phyloP scores from a whole-genome alignment of 2,113 vertebrate genomes.

The Brachyhypopomus occidentalis region DNA sequence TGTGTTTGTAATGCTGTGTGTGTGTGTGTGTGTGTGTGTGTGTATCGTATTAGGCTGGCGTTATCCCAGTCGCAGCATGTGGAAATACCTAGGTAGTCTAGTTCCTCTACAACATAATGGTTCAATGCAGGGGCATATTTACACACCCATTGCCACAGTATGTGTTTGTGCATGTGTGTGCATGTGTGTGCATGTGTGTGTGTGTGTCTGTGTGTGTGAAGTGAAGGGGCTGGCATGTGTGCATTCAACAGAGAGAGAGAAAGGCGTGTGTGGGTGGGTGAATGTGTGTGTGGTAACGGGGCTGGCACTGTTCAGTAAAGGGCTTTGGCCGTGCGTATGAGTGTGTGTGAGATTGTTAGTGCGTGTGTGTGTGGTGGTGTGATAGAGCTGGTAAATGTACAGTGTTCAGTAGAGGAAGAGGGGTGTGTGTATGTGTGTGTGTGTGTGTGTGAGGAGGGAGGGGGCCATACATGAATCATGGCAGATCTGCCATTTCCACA shows the following conservation, averaged over 20 bases:
- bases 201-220: neutral
- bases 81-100: neutral
- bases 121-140: neutral
- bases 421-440: slow-evolving; percentile 1
- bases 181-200: neutral
- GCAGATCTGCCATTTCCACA: slow-evolving; percentile 22
- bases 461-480: too few species aligned
- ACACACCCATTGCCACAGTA: slow-evolving; percentile 5
- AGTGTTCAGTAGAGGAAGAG: too few species aligned
- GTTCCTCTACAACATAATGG: slow-evolving; percentile 23
- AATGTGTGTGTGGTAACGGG: too few species aligned
- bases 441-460: neutral
- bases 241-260: too few species aligned
- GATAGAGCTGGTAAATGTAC: too few species aligned
- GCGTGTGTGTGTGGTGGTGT: neutral
- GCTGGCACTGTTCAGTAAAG: too few species aligned
- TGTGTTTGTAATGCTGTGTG: too few species aligned
- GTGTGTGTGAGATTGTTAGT: too few species aligned
- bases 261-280: too few species aligned
- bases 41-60: slow-evolving; percentile 16
- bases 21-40: neutral
- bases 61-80: slow-evolving; percentile 17
- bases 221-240: too few species aligned
- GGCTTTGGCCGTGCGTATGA: too few species aligned
- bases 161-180: neutral